Conservation (phyloP, 2,888 invertebrate species). For the Allygus modestus region DNA sequence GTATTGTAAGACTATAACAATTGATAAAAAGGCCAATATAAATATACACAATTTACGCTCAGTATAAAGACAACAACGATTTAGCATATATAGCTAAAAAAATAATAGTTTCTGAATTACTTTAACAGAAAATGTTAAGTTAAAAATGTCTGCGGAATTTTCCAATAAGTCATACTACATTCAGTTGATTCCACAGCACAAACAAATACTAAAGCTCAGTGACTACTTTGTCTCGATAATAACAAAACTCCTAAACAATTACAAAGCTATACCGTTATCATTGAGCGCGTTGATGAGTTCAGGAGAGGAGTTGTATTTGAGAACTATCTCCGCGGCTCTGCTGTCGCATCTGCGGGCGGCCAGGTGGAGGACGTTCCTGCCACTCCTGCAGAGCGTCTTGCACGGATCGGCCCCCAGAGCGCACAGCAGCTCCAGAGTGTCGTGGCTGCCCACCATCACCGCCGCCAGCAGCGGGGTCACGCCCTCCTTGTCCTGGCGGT, state of each 20-base stretch:
- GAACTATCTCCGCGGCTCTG: not conserved
- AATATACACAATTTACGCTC: too few relatives aligned
- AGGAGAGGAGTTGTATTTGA: slow-evolving; percentile 25
- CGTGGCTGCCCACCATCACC: not conserved
- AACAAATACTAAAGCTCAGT: too few relatives aligned
- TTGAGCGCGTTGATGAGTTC: slow-evolving; percentile 39
- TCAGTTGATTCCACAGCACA: too few relatives aligned
- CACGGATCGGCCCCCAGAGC: slow-evolving; percentile 10
- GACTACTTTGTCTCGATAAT: slow-evolving; percentile 36
- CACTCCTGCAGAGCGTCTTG: not conserved
- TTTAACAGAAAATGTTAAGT: too few relatives aligned
- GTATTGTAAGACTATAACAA: too few relatives aligned
- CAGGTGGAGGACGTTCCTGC: slow-evolving; percentile 38
- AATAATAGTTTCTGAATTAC: too few relatives aligned
- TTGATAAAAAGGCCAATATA: too few relatives aligned
- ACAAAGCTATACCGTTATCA: slow-evolving; percentile 13
- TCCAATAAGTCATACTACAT: too few relatives aligned
- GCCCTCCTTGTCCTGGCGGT: slow-evolving; percentile 22
- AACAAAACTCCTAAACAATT: not conserved
- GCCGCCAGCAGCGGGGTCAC: slow-evolving; percentile 38
- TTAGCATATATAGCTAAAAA: too few relatives aligned
- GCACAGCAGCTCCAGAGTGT: slow-evolving; percentile 46
- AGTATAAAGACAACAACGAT: too few relatives aligned
- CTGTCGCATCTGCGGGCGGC: not conserved
- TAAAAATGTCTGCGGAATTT: too few relatives aligned